Base-by-base conservation (phyloP, 2,113 vertebrate species). In the human region DNA sequence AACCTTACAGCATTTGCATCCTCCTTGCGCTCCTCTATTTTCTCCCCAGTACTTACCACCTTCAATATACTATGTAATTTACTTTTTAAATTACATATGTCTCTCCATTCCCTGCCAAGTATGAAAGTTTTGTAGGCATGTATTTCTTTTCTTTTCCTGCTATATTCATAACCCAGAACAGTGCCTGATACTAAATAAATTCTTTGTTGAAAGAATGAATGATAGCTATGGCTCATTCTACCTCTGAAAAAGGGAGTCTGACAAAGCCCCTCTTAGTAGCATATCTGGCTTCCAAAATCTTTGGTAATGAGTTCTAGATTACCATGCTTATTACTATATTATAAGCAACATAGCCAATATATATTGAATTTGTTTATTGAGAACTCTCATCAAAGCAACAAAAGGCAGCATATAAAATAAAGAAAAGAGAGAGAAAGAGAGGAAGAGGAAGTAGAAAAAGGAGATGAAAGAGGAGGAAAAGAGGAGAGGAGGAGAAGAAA, bases 31-130 rank as follows among this genome's bases (percentile, higher is more conserved):
- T 48, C 20, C 50, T 89, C 43, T 57, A 17, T 80, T 93, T 90
- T 90, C 38, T 27, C 84, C 72, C 90, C 7, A 76, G 61, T 22
- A 14, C n/a, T 95, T 73, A 45, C 25, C 52, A n/a, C n/a, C 52
- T 75, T 85, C 57, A 27, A 78, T 35, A 81, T 43, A 83, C 55
- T 78, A 25, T 84, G 43, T 88, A 81, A 88, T 96, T 90, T 93
- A 85, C 83, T 91, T 90, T 87, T 64, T 8, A 76, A 96, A 95
- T 87, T 91, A 89, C 50, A 66, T 72, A 66, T 83, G 30, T 59
- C 40, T 88, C 43, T 80, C 30, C 13, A 57, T 57, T 35, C 45
- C 81, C 83, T 85, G 66, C 57, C 73, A 57, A 85, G 45, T 90
- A 43, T 48, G 59, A 82, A 97, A 91, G 12, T 27, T 84, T 66